Evolutionary conservation across 2,797 vertebrate genomes (phyloP), one percentile per base, ranked within the genome.

Genomic region (Chaetophractus vellerosus): DNA sequence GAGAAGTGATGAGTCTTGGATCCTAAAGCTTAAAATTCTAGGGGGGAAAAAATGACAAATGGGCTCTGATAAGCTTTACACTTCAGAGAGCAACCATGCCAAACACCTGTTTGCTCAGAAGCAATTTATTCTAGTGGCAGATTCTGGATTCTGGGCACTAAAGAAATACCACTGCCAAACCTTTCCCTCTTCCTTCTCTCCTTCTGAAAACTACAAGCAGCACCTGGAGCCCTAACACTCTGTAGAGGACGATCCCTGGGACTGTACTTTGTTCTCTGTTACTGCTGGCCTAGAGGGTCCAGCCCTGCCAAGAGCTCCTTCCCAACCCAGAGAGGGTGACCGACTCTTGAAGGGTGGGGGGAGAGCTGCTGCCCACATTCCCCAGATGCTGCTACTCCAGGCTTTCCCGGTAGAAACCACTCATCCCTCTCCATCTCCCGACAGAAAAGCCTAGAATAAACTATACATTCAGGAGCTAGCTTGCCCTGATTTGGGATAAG

Each of bases 111-210:
- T 48, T 75, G 18, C 41, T 74, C 63, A 41, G 36, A 28, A 88
- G 71, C 74, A 61, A 26, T 45, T 84, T 38, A 68, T 16, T 45
- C 59, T 31, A 74, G 8, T 36, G 11, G 50, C 8, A 86, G 52
- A 41, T 81, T 90, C 74, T 86, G 85, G 15, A 87, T 52, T 68
- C 91, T 55, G 26, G n/a, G 19, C 61, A 74, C 36, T 33, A 78
- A 74, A 61, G 3, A n/a, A n/a, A 66, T 31, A 71, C 18, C 15
- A 12, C 1, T 21, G 18, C 16, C 38, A 72, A 68, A 33, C 38
- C 59, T 28, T 11, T 93, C 23, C 16, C 75, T 50, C 45, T 15
- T 9, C 2, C 11, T 75, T 80, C 28, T 76, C 12, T 66, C 6
- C 18, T 18, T 84, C 72, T 63, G 28, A 59, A 74, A 68, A 48